These are phyloP conservation scores for Mus pahari DNA, from an alignment of 2,113 vertebrate genomes.

Conservation along the genomic window DNA sequence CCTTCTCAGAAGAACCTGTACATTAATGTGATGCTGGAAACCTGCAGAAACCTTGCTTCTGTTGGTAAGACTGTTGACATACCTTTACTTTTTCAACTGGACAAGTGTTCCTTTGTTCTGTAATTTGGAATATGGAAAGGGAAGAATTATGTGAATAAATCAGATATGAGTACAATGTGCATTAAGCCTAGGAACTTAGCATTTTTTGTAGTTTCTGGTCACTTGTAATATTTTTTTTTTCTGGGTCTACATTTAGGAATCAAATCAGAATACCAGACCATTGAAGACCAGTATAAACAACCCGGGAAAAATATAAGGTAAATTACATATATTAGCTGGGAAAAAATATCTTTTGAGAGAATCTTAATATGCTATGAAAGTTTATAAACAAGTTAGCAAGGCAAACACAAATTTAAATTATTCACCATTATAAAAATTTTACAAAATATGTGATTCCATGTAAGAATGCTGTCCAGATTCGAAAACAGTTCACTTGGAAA, in stretches of 20 bases:
- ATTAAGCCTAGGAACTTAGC: neutral
- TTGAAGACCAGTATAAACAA: neutral
- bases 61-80: neutral
- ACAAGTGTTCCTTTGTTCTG: neutral
- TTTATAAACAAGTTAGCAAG: neutral
- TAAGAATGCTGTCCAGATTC: neutral
- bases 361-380: neutral
- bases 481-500: neutral
- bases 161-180: no score
- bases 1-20: neutral
- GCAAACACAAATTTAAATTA: neutral
- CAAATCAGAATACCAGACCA: neutral
- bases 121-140: neutral
- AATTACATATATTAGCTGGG: neutral
- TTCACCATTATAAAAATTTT: neutral
- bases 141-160: neutral
- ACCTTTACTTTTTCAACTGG: neutral
- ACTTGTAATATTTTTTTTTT: neutral
- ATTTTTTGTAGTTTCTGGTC: neutral
- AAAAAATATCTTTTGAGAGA: neutral
- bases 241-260: neutral
- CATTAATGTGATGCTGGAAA: neutral
- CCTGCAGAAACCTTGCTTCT: neutral
- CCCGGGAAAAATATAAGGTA: neutral
- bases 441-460: neutral